phyloP scores from a whole-genome alignment of 2,797 vertebrate species.

The Cuniculus paca region DNA sequence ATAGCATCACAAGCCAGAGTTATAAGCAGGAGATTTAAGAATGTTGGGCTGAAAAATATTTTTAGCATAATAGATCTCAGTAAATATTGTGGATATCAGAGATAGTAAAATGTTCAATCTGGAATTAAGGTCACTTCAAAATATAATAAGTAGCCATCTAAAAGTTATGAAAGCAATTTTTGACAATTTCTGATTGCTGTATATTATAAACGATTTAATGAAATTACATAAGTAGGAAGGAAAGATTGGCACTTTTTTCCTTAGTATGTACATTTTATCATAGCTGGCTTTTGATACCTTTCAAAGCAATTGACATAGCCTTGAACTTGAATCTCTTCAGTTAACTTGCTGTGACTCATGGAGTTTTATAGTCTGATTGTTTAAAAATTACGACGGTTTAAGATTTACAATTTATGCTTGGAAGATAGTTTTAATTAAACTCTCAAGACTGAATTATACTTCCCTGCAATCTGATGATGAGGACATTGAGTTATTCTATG shows the following conservation, averaged over 20 bases:
- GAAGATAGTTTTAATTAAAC: slow-evolving; percentile 58
- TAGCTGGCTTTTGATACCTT: background rate
- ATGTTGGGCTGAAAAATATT: background rate
- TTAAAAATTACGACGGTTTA: background rate
- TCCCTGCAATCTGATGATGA: background rate
- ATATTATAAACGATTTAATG: background rate
- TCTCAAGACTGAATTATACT: slow-evolving; percentile 6
- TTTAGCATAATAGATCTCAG: background rate
- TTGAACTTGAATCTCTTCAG: slow-evolving; percentile 35
- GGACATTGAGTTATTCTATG: slow-evolving; percentile 21
- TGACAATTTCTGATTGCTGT: background rate
- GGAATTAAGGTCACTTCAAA: slow-evolving; percentile 43
- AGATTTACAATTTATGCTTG: background rate
- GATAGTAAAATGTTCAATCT: slow-evolving; percentile 3
- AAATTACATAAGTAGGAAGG: background rate
- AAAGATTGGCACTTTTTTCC: background rate
- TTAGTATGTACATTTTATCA: background rate
- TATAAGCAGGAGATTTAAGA: slow-evolving; percentile 23
- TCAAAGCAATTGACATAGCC: slow-evolving; percentile 10
- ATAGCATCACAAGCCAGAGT: background rate
- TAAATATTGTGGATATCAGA: slow-evolving; percentile 14
- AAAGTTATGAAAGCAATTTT: background rate
- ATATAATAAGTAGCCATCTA: background rate
- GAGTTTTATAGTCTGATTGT: slow-evolving; percentile 50
- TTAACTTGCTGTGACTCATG: slow-evolving; percentile 23